phyloP scores from a whole-genome alignment of 2,888 invertebrate species.

The Troides oblongomaculatus region DNA sequence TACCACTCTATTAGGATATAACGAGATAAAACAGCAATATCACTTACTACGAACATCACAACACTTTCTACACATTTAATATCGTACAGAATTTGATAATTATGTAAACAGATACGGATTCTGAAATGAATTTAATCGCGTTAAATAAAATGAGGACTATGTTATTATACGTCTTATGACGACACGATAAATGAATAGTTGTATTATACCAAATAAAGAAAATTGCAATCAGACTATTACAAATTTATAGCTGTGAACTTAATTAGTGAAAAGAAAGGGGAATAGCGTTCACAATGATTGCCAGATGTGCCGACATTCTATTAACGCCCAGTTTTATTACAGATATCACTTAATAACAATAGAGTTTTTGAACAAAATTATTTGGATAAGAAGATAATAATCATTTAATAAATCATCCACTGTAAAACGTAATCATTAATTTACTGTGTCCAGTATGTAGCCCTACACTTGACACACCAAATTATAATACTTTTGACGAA shows the following conservation, averaged over 20 bases:
- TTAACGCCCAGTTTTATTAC: conserved; percentile 47
- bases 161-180: background rate
- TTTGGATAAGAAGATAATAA: conserved; percentile 38
- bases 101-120: conserved; percentile 37
- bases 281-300: conserved; percentile 41
- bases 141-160: background rate
- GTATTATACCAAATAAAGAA: background rate
- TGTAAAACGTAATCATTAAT: conserved; percentile 53
- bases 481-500: conserved; percentile 44
- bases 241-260: conserved; percentile 31
- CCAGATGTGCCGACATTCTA: conserved; percentile 62
- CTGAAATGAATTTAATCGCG: conserved; percentile 17
- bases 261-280: conserved; percentile 53
- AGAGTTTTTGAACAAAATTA: conserved; percentile 32
- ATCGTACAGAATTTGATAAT: conserved; percentile 35
- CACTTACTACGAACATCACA: conserved; percentile 68
- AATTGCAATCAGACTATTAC: conserved; percentile 1
- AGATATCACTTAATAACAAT: conserved; percentile 30
- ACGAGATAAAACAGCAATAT: conserved; percentile 47
- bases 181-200: background rate
- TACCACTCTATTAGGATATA: conserved; percentile 53
- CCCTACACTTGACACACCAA: conserved; percentile 68
- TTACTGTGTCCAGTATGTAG: conserved; percentile 58
- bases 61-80: conserved; percentile 36
- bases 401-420: conserved; percentile 43